Base-by-base conservation (phyloP, 2,113 vertebrate species). In the Benitochromis conjunctus region DNA sequence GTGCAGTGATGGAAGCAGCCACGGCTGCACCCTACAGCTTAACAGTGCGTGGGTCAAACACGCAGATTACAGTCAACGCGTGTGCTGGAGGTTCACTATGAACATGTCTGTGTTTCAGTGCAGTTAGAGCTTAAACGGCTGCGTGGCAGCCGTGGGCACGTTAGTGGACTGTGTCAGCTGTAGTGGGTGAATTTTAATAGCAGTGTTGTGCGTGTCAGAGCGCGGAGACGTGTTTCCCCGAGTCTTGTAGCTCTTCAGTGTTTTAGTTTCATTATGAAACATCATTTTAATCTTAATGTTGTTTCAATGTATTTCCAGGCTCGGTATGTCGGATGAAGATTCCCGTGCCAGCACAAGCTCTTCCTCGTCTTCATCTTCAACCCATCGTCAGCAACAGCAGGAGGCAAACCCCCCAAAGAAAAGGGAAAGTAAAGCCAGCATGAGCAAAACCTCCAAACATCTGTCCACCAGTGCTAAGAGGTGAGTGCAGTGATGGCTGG, bases 261-360 rank as follows among this genome's bases (percentile, higher is more conserved):
- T 21, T 48, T 31, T 46, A 5, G 29, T 16, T 77, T 24, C 14
- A 43, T 21, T 14, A 11, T 13, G 24, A 13, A 14, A 43, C 29
- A 8, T 60, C 1, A 5, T 31, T 26, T 57, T 12, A 76, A 76
- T 38, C 11, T 18, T 3, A 18, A 26, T 31, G 71, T 0, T 31
- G 43, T 56, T 18, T 10, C 4, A 71, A 36, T n/a, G 46, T 55
- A 54, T 74, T 53, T 3, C 21, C 84, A 81, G 93, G 97, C 96
- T 97, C 97, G 96, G 96, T 97, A 98, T 99, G 98, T 99, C 98
- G 96, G 98, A 99, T 98, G 98, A 99, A 96, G 98, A 99, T 97
- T 99, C 98, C 83, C 97, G 97, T 97, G 97, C 98, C 97, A 99
- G 98, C 96, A 97, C 97, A 96, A 98, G 97, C 96, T 98, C 98